Evolutionary conservation across 2,113 vertebrate species (phyloP), one percentile per base, ranked within the genome.

Genomic region (Oryzias javanicus): DNA sequence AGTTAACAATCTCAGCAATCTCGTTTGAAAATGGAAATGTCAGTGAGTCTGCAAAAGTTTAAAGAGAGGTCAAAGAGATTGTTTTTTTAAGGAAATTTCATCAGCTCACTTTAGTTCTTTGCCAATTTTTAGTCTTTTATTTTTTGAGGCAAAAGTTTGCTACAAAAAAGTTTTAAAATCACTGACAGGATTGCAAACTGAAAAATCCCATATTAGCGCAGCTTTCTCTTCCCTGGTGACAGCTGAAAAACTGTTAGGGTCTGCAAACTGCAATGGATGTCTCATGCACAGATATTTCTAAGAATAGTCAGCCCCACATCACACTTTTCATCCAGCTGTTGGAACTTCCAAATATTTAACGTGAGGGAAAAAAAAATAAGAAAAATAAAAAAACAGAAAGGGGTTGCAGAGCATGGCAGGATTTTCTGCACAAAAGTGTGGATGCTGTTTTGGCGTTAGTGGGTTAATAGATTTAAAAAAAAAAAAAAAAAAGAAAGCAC

Each of bases 231-330:
- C 67, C 69, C 62, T 64, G 64, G 74, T 79, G 81, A 78, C 72
- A 78, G 85, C 88, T 91, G 88, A 91, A 89, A 81, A 77, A 88
- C 90, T 89, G 87, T 88, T 89, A 89, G 88, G 80, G 79, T 86
- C 86, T 90, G 86, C 89, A 89, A 90, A 91, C 89, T 91, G 85
- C 82, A 95, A 95, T 94, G 95, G 95, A 98, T 98, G 94, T 93
- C 97, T 96, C 94, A 97, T 94, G 92, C 90, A 94, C 87, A 88
- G 94, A 95, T 98, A 99, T 98, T 99, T 98, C 97, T 96, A 94
- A 90, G 90, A 89, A 85, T 67, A 74, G 87, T 90, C 88, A 80
- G 83, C 84, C 90, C 88, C 87, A 86, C 80, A 85, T 81, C 81
- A 88, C 91, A 94, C 88, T 89, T 91, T 91, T 92, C 90, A 94